These are phyloP conservation scores for Oncorhynchus nerka DNA, from an alignment of 2,113 vertebrate species.

Conservation along the genomic window DNA sequence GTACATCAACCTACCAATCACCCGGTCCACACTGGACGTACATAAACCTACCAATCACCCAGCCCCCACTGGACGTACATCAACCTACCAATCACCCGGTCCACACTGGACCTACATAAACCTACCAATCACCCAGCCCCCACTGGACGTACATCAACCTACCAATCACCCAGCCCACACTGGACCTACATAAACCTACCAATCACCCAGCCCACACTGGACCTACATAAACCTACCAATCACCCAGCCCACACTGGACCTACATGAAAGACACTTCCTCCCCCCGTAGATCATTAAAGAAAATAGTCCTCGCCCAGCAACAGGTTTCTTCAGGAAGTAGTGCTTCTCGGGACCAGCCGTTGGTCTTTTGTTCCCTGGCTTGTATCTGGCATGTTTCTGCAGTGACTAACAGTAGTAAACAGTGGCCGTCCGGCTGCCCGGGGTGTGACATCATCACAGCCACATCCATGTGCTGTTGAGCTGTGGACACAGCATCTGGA, in stretches of 20 bases:
- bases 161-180: constrained; percentile 30
- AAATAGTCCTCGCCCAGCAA: constrained; percentile 4
- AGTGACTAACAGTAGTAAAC: too few relatives aligned
- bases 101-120: constrained; percentile 34
- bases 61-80: constrained; percentile 15
- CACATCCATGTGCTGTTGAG: too few relatives aligned
- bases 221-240: constrained; percentile 26
- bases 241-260: constrained; percentile 38
- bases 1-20: constrained; percentile 14
- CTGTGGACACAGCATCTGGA: too few relatives aligned
- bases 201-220: constrained; percentile 23
- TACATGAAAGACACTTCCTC: constrained; percentile 50
- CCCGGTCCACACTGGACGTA: constrained; percentile 39
- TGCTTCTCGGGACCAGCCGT: not conserved
- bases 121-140: constrained; percentile 29
- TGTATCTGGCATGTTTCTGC: too few relatives aligned
- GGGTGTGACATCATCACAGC: too few relatives aligned
- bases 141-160: constrained; percentile 16
- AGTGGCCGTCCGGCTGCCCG: too few relatives aligned
- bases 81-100: constrained; percentile 26
- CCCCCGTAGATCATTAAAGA: not conserved
- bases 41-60: constrained; percentile 35
- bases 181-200: constrained; percentile 32
- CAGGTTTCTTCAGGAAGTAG: too few relatives aligned
- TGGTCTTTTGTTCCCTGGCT: too few relatives aligned